Percentiles rank a stretch among this genome's conserved stretches.
Evolutionary conservation across 2,113 vertebrate genomes (phyloP).

Genomic region (Prionailurus viverrinus): DNA sequence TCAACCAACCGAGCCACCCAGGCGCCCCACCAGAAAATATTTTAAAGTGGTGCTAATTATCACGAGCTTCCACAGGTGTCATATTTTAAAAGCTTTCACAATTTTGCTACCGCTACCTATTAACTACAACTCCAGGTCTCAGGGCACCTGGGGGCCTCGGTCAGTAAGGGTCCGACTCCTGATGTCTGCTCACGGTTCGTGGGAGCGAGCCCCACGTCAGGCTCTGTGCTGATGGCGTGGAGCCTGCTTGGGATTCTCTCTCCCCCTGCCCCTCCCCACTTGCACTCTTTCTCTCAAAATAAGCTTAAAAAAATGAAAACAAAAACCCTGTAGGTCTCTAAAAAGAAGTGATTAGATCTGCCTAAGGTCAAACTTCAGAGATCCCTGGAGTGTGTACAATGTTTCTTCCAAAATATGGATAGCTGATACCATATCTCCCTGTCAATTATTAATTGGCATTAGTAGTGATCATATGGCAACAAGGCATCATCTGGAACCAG

Average conservation of each 20-base stretch:
- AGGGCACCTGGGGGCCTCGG: no score
- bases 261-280: no score
- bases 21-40: background rate
- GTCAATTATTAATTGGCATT: background rate
- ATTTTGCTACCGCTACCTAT: background rate
- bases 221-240: no score
- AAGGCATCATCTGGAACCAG: background rate
- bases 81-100: background rate
- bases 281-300: no score
- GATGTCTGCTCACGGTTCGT: no score
- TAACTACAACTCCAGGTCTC: background rate
- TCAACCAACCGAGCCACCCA: no score
- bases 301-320: no score
- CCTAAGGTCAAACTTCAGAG: background rate
- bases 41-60: background rate
- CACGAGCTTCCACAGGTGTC: background rate
- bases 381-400: background rate
- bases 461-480: background rate
- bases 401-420: background rate
- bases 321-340: background rate
- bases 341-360: conserved; percentile 13
- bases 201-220: no score
- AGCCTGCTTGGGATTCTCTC: no score
- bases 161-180: no score
- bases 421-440: background rate